A percentile compares a stretch with the other conserved stretches of the same genome.
These are phyloP conservation scores for Saccopteryx leptura DNA, from an alignment of 2,113 vertebrate species.

Conservation along the genomic window DNA sequence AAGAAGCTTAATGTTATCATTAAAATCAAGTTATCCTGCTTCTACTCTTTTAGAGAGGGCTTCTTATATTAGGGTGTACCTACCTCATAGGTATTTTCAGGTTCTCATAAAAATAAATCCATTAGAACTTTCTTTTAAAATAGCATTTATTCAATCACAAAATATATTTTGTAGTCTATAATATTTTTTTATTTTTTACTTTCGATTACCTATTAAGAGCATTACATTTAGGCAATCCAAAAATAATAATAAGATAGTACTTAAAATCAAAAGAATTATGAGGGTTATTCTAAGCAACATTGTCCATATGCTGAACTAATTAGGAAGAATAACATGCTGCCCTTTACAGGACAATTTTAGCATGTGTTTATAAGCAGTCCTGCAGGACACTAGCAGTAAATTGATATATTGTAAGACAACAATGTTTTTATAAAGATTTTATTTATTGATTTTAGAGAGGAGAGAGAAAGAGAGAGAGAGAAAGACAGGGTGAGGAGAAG, in stretches of 20 bases:
- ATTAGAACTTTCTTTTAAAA: background rate
- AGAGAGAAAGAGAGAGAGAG: too few species aligned
- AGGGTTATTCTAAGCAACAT: background rate
- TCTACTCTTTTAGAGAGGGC: background rate
- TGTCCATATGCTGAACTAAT: background rate
- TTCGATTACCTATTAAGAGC: conserved; percentile 35
- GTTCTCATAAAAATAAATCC: background rate
- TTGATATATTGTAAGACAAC: conserved; percentile 7
- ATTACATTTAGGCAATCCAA: conserved; percentile 4
- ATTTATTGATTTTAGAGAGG: too few species aligned
- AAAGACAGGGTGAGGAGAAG: too few species aligned
- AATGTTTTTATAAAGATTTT: too few species aligned
- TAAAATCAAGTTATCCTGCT: background rate
- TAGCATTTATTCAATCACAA: background rate
- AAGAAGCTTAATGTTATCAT: background rate
- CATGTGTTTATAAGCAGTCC: background rate
- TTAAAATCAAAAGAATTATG: conserved; percentile 39
- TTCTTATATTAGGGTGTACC: background rate
- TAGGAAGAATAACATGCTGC: background rate
- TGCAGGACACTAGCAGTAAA: background rate
- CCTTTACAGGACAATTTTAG: background rate
- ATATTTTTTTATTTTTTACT: conserved; percentile 33
- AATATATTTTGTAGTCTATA: conserved; percentile 36
- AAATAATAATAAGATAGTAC: conserved; percentile 17
- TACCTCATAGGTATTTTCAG: background rate